phyloP scores from a whole-genome alignment of 2,888 invertebrate species.

The Ischnura elegans region DNA sequence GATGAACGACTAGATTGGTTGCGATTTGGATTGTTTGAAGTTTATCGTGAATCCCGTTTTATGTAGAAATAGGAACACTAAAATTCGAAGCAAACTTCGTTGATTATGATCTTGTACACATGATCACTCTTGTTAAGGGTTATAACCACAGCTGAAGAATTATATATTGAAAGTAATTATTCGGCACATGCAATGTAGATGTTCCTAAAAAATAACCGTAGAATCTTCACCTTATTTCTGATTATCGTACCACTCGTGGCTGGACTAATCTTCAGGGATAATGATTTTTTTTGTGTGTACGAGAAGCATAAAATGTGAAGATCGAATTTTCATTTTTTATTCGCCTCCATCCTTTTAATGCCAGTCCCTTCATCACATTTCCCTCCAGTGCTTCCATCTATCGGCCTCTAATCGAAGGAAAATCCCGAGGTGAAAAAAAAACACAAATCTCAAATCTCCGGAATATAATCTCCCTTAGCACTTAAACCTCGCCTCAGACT shows the following conservation, averaged over 20 bases:
- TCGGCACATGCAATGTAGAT: too few relatives aligned
- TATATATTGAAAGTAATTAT: too few relatives aligned
- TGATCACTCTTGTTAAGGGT: too few relatives aligned
- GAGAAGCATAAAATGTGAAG: not conserved
- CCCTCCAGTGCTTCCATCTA: conserved; percentile 2
- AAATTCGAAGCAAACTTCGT: too few relatives aligned
- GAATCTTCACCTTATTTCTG: too few relatives aligned
- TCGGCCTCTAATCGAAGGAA: not conserved
- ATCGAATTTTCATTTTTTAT: not conserved
- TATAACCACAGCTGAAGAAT: too few relatives aligned
- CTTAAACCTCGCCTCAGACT: not conserved
- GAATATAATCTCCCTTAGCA: not conserved
- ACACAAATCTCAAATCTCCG: not conserved
- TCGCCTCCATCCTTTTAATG: not conserved
- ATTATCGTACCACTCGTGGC: not conserved
- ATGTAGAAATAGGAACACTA: too few relatives aligned
- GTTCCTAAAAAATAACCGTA: too few relatives aligned
- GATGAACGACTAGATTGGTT: too few relatives aligned
- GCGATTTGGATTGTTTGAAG: too few relatives aligned
- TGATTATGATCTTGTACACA: too few relatives aligned
- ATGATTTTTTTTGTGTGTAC: not conserved
- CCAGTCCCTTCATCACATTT: not conserved
- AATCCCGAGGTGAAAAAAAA: not conserved
- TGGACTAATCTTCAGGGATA: not conserved
- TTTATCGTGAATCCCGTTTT: too few relatives aligned